Conservation (phyloP, 2,797 vertebrate species). For the Acrossocheilus fasciatus region DNA sequence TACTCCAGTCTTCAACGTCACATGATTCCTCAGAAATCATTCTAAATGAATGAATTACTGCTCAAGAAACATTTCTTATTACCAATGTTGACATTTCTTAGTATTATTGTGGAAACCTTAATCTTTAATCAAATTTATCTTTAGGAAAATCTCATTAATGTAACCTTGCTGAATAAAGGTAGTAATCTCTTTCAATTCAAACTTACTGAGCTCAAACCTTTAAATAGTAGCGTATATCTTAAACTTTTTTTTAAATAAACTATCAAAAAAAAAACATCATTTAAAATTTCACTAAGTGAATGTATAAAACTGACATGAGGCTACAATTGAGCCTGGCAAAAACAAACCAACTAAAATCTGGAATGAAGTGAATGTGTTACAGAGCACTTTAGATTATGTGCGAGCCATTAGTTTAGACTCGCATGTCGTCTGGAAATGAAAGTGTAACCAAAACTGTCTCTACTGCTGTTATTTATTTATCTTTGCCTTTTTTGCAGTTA, state of each 20-base stretch:
- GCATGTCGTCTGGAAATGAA: neutral
- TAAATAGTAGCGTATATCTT: neutral
- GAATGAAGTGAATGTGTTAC: neutral
- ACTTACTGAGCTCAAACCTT: too few species aligned
- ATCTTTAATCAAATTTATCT: neutral
- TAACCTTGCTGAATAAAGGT: neutral
- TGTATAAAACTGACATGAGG: neutral
- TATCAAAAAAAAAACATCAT: neutral
- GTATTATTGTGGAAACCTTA: neutral
- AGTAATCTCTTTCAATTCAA: neutral
- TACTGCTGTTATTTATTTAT: neutral
- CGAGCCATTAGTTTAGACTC: neutral
- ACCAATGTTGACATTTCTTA: neutral
- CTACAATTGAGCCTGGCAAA: neutral
- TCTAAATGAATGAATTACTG: neutral
- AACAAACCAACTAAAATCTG: neutral
- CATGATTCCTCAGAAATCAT: neutral
- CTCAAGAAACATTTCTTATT: neutral
- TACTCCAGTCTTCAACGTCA: neutral
- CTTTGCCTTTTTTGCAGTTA: neutral
- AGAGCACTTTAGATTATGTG: conserved; percentile 1
- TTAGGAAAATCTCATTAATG: neutral
- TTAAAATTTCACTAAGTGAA: neutral
- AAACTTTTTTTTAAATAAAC: too few species aligned
- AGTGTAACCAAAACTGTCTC: neutral